phyloP scores from a whole-genome alignment of 2,888 invertebrate species.

The Erebia ligea region DNA sequence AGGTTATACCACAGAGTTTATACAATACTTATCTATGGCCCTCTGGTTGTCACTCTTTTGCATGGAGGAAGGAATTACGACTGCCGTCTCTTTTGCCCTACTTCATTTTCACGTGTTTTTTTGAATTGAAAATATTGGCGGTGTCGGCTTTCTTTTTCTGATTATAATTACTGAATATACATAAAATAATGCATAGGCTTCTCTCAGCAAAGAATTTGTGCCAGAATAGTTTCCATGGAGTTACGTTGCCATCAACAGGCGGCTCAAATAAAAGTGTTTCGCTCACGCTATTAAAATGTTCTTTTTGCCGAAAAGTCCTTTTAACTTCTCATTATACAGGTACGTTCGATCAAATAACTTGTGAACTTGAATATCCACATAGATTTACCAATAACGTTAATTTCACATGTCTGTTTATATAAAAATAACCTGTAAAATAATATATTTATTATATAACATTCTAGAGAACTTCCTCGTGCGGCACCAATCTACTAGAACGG shows the following conservation, averaged over 20 bases:
- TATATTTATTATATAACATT: slow-evolving; percentile 68
- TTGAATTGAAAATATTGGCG: slow-evolving; percentile 52
- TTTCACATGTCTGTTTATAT: slow-evolving; percentile 25
- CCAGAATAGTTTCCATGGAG: slow-evolving; percentile 65
- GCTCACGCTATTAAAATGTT: slow-evolving; percentile 69
- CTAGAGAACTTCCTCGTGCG: slow-evolving; percentile 62
- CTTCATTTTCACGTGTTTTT: slow-evolving; percentile 46
- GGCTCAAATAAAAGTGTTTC: slow-evolving; percentile 48
- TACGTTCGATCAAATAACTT: slow-evolving; percentile 37
- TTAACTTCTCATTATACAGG: slow-evolving; percentile 63
- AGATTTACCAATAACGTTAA: background rate
- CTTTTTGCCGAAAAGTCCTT: slow-evolving; percentile 71
- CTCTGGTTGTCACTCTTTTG: too few relatives aligned
- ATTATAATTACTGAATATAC: slow-evolving; percentile 49
- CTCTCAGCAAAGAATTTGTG: slow-evolving; percentile 69
- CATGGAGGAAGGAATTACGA: too few relatives aligned
- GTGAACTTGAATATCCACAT: background rate
- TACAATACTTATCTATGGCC: too few relatives aligned
- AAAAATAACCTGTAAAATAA: slow-evolving; percentile 58
- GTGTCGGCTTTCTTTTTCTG: slow-evolving; percentile 45
- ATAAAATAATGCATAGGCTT: slow-evolving; percentile 72
- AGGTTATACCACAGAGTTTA: too few relatives aligned
- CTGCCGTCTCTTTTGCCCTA: too few relatives aligned
- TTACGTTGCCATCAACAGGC: slow-evolving; percentile 56
- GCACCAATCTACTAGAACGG: slow-evolving; percentile 74